Evolutionary conservation across 2,797 vertebrate genomes (phyloP), one percentile per base, ranked within the genome.

Genomic region (Aulostomus chinensis): DNA sequence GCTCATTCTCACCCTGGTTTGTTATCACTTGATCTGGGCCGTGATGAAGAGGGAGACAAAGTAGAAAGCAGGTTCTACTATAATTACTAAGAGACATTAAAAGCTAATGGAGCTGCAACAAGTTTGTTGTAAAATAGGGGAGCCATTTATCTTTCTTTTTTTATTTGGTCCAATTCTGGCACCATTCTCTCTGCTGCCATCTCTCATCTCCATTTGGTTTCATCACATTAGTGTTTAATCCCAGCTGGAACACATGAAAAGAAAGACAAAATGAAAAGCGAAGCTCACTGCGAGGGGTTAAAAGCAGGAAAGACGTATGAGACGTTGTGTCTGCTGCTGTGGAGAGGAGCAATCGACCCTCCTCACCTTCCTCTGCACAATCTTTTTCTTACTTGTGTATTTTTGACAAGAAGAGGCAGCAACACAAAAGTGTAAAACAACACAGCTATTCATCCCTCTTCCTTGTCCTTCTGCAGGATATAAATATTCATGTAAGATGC

Each of bases 401-500:
- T 47, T 21, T 38, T 64, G 48, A 54, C 42, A 50, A 28, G 47
- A 47, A 12, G 40, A 68, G 47, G 53, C 36, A 45, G 29, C 0
- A 1, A 43, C 43, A 9, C 32, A 12, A 22, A 12, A 33, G 31
- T 42, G 45, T 73, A 48, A 53, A 55, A 76, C 48, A 50, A 37
- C 40, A 38, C 35, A 1, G 20, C 48, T 41, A 56, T 72, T 78
- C 58, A 61, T 73, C 61, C 55, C 68, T 64, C 59, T 43, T n/a
- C 58, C 52, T 25, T 30, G 30, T 68, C 56, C 50, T 37, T 68
- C 73, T 76, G 69, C 78, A 83, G 57, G 38, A 72, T 71, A 85
- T 84, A 50, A 72, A 87, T 85, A 87, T 84, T 81, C 66, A 87
- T 83, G 56, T 52, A 12, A 59, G 16, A 48, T 58, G 41, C 34